Evolutionary conservation across 2,888 invertebrate genomes (phyloP).

Genomic region (Thereva unica): DNA sequence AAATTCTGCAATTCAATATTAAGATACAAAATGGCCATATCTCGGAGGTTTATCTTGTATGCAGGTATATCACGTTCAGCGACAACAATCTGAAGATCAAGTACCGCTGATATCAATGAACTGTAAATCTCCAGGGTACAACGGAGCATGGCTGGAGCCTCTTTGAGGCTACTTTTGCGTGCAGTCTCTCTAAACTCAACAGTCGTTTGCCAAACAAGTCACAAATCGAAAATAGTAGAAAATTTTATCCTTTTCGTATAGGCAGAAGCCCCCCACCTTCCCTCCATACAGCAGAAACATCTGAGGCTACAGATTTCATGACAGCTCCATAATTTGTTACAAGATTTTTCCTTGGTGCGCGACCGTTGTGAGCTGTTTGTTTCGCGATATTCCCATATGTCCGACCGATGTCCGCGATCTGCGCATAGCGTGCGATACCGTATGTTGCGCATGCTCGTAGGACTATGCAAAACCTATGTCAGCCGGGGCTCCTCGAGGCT

Average conservation of each 20-base stretch:
- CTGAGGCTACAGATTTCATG: conserved; percentile 37
- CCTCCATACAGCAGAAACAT: conserved; percentile 1
- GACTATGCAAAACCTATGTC: conserved; percentile 41
- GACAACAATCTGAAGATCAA: conserved; percentile 38
- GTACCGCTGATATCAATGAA: conserved; percentile 35
- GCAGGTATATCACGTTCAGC: conserved; percentile 32
- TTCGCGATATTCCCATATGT: conserved; percentile 35
- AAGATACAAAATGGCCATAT: conserved; percentile 36
- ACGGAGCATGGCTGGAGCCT: background rate
- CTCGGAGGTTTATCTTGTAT: conserved; percentile 31
- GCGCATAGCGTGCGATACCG: conserved; percentile 40
- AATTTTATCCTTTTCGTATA: conserved; percentile 24
- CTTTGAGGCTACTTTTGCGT: conserved; percentile 31
- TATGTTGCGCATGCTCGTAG: conserved; percentile 37
- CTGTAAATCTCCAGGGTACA: conserved; percentile 36
- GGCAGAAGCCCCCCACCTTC: background rate
- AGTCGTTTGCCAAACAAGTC: conserved; percentile 40
- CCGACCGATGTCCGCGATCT: conserved; percentile 21
- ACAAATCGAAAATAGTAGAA: conserved; percentile 22
- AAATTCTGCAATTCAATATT: conserved; percentile 34
- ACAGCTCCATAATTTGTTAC: conserved; percentile 43
- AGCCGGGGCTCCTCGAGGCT: conserved; percentile 20
- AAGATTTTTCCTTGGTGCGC: conserved; percentile 30
- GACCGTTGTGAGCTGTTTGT: conserved; percentile 29
- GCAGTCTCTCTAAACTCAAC: conserved; percentile 5